Base-by-base conservation (phyloP, 2,888 invertebrate species). In the Heliconius erato region DNA sequence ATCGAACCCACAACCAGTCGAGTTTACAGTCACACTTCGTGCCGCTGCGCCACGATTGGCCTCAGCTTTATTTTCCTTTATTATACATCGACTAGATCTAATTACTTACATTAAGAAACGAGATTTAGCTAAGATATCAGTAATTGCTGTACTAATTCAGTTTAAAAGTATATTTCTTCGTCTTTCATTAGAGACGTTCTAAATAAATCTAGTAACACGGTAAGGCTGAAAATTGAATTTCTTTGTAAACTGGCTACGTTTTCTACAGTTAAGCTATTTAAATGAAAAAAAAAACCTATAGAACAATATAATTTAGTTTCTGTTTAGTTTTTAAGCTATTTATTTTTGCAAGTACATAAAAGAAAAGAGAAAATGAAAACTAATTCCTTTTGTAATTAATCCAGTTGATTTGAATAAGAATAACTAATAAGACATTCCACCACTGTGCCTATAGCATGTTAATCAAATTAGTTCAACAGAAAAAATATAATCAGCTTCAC, bases 101-200 rank as follows among this genome's bases (percentile, higher is more conserved):
- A 78, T 78, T 78, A 67, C 78, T 78, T 49, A 11, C 49, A 68
- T 78, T 78, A 67, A 78, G 78, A 67, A 76, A 76, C 19, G 3
- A 76, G 76, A 67, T 78, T 78, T 68, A 78, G 40, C 78, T 68
- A 78, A 78, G 78, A 78, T 78, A 78, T 23, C 65, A 23, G 68
- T 78, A 78, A 68, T 78, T 49, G 44, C 78, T 78, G 67, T 26
- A 44, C 44, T 44, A 67, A 49, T 78, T 49, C 65, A 67, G 67
- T 78, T 65, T 78, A 44, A 19, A 67, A 44, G 40, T 28, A 67
- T 44, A 44, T 67, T 78, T 65, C 14, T 40, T 23, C 23, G 28
- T 40, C 76, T 7, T 40, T 63, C 35, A 76, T 76, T 72, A 72
- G 28, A 49, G 63, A 16, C 11, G 59, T 76, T 76, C 35, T 40